Base-by-base conservation (phyloP, 2,888 invertebrate genomes). In the Zelleria hepariella region DNA sequence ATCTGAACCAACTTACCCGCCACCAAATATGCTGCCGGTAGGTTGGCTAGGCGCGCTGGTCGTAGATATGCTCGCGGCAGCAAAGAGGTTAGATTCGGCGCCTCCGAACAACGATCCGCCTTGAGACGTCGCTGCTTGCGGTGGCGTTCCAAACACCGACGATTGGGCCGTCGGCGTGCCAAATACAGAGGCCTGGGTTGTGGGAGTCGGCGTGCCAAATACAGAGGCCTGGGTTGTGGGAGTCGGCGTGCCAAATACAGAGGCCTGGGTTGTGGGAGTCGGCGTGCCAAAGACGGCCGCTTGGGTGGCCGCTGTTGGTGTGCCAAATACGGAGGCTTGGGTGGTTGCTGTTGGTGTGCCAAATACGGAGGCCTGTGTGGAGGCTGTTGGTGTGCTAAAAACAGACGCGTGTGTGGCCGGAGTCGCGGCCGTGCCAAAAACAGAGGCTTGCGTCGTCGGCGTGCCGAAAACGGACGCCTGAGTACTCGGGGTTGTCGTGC, bases 41-140 rank as follows among this genome's bases (percentile, higher is more conserved):
- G 68, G 66, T 24, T 69, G 76, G 5, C 80, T 68, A 0, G 80
- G 69, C 0, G 84, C 78, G 55, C 69, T 82, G 0, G 84, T 84
- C 0, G 87, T 82, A 0, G 88, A 86, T 66, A 89, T 89, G 65
- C 78, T 86, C 15, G 86, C 85, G 0, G 83, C 71, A 1, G 86
- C 84, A 65, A 89, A 90, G 64, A 89, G 62, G 66, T 73, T 84
- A 1, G 71, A 62, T 64, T 82, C 80, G 26, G 70, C 72, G 15
- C 77, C 74, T 48, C 82, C 79, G 64, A 84, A 80, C 32, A 83
- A 64, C 2, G 86, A 86, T 1, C 77, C 71, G 55, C 75, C 70
- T 58, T 76, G 75, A 24, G 60, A 24, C 18, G 21, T 53, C 2
- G 32, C 24, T 7, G 48, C 20, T 0, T 58, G 26, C 5, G 61